Evolutionary conservation across 2,888 invertebrate species (phyloP), one percentile per base, ranked within the genome.

Genomic region (Frankliniella fusca): DNA sequence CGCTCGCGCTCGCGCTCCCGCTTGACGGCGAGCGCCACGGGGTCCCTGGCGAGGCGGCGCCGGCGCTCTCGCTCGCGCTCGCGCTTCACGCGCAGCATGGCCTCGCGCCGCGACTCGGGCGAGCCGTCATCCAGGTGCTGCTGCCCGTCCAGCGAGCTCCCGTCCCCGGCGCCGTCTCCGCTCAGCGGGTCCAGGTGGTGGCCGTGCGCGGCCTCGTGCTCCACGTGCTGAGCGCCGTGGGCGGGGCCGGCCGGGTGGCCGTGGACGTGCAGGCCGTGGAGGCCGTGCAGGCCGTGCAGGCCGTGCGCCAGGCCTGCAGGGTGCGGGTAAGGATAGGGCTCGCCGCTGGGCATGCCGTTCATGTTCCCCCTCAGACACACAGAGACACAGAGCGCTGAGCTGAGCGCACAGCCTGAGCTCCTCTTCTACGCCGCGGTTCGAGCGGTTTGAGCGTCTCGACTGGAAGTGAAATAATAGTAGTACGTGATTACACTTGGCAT

Each of bases 61-160:
- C 70, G 23, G 0, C 70, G 70, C 23, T 76, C 70, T 12, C 70
- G 23, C 70, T 76, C 70, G n/a, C 70, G 70, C 70, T 76, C 70
- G 11, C 70, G 70, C 70, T 76, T 76, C 23, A 76, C 12, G 23
- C 70, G 70, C 70, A 76, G 70, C 70, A 76, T 76, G 23, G n/a
- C 70, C 70, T 76, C 70, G 7, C 70, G 70, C 27, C 70, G 70
- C 23, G 70, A 27, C 70, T 76, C 70, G 70, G 23, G 23, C 70
- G 27, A 10, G 23, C 23, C 70, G 27, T 76, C 23, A 12, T 76
- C 70, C 70, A 76, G 70, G 5, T 23, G 70, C 70, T 27, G 23
- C 12, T 76, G 54, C 5, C 54, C 54, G 18, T 20, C 20, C 54
- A 38, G 54, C 54, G 18, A 54, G 54, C 54, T 20, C 54, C 54